Base-by-base conservation (phyloP, 1,140 invertebrate genomes). In the Doryteuthis pealeii region DNA sequence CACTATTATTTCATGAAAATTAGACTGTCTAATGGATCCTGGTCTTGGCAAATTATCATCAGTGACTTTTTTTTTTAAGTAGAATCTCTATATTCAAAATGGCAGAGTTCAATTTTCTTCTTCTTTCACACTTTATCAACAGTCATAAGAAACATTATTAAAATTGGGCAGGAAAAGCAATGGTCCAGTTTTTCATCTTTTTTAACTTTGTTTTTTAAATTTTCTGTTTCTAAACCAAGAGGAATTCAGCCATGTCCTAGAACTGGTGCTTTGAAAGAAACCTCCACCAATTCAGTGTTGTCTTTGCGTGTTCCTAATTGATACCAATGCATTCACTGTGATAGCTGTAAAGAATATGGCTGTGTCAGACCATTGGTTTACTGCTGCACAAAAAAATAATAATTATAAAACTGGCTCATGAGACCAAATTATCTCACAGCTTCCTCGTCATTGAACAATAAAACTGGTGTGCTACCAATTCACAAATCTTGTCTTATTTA, bases 241-340 rank as follows among this genome's bases (percentile, higher is more conserved):
- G 22, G 6, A 62, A 28, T 62, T 28, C 54, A 62, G 54, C 54
- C 54, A 62, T 62, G 54, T 62, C 54, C 12, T 62, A n/a, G 54
- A 62, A 62, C 54, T 62, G 54, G 54, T 62, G 54, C 54, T 62
- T 62, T 62, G 54, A 62, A 62, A 62, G 22, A 62, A 62, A 62
- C 18, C 18, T 62, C 54, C 54, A 62, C 18, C 54, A 62, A 62
- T 62, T 62, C 26, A 62, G 54, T 62, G 54, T 28, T 62, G 54
- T 62, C 26, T n/a, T 62, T 62, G 54, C 54, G 54, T 62, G 54
- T 62, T 62, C 35, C 6, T 62, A 62, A 62, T 28, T 62, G 18
- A 62, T 62, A 62, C 54, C 54, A 62, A n/a, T 22, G 54, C 54
- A 62, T 62, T 62, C 54, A n/a, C 54, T 62, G 54, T 62, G 54